Conservation (phyloP, 2,797 vertebrate genomes). For the Silurus aristotelis region DNA sequence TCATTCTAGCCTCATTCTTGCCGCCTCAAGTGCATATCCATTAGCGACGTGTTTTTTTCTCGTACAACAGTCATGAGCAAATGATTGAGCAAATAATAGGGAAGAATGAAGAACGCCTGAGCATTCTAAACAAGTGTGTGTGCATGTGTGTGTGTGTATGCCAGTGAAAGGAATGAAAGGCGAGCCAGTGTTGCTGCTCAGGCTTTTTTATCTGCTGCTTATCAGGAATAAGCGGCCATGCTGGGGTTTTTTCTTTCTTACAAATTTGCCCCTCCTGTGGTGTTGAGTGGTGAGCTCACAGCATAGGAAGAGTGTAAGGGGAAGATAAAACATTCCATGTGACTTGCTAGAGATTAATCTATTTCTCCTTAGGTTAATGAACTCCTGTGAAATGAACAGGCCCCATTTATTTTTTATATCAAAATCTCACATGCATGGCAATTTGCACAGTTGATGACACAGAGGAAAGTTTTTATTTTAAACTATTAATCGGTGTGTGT, state of each 20-base stretch:
- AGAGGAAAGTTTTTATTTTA: constrained; percentile 3
- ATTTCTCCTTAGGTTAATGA: neutral
- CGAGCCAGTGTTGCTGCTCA: neutral
- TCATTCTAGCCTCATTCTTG: constrained; percentile 14
- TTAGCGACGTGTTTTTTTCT: constrained; percentile 16
- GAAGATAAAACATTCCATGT: neutral
- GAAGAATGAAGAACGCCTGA: neutral
- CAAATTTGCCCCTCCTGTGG: neutral
- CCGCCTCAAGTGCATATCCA: constrained; percentile 24
- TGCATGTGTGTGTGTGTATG: neutral
- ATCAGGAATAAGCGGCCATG: neutral
- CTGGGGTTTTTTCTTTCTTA: too few relatives aligned
- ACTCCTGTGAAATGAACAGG: neutral
- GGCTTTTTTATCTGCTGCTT: neutral
- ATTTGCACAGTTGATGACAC: constrained; percentile 22
- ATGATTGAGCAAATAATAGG: constrained; percentile 29
- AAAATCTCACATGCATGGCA: constrained; percentile 20
- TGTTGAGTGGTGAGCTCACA: neutral
- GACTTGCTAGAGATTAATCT: neutral
- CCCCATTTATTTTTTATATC: constrained; percentile 10
- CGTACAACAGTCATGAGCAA: constrained; percentile 36
- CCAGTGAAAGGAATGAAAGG: neutral
- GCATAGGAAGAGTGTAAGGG: neutral
- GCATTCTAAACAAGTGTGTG: neutral
- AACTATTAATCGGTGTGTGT: neutral